Evolutionary conservation across 2,797 vertebrate genomes (phyloP).

Genomic region (Mus caroli): DNA sequence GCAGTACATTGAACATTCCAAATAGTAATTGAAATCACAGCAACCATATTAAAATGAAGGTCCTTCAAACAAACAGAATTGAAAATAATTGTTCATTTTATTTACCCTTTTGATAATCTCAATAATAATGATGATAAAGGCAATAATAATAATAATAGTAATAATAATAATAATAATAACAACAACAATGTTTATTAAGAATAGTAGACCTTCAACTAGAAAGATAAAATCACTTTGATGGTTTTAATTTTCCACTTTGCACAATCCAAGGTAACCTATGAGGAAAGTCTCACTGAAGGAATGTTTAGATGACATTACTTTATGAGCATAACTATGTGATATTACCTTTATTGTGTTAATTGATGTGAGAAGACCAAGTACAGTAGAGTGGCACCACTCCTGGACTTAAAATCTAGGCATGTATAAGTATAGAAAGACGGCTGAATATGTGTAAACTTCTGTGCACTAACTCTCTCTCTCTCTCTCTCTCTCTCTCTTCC

Average conservation of each 20-base stretch:
- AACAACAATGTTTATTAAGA: not conserved
- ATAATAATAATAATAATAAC: not conserved
- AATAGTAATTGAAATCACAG: constrained; percentile 22
- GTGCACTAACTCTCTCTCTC: not conserved
- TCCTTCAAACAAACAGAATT: not conserved
- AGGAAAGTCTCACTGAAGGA: not conserved
- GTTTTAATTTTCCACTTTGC: not conserved
- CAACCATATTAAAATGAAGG: not conserved
- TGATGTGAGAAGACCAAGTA: not conserved
- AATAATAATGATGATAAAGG: not conserved
- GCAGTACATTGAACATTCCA: not conserved
- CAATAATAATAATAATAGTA: too few relatives aligned
- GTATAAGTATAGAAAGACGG: too few relatives aligned
- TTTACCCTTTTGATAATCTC: not conserved
- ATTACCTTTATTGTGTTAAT: not conserved
- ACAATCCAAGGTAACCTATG: not conserved
- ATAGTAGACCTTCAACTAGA: not conserved
- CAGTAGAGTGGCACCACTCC: not conserved
- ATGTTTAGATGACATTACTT: not conserved
- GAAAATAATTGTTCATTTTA: not conserved
- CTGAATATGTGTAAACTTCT: not conserved
- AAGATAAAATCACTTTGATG: not conserved
- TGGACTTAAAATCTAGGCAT: not conserved
- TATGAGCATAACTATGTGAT: not conserved
- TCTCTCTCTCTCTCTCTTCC: not conserved